Base-by-base conservation (phyloP, 1,140 invertebrate species). In the Trialeurodes vaporariorum region DNA sequence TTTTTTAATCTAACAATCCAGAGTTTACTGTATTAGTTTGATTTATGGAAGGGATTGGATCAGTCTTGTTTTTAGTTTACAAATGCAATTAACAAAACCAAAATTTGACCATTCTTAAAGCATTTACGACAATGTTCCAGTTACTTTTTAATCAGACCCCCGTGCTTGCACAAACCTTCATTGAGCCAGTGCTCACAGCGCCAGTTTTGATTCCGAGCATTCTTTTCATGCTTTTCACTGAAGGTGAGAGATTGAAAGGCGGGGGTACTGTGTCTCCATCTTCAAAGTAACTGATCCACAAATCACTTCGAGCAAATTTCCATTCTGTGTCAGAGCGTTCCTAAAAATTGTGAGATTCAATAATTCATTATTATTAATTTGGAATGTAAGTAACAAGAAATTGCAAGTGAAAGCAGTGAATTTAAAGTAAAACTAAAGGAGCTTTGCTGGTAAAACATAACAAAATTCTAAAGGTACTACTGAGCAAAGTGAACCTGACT, bases 261-360 rank as follows among this genome's bases (percentile, higher is more conserved):
- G 91, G 86, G 1, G 93, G 92, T 0, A 95, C 84, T 0, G 90
- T 93, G 66, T 86, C 86, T 0, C 89, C 90, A 62, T 93, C 90
- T 73, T 93, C 89, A 72, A 95, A 94, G 75, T 94, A 96, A 70
- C 90, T 92, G 85, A 95, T 92, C 89, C 92, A 96, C n/a, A 96
- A 79, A 70, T 89, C 87, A 67, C 89, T 91, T 13, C 93, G 80
- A 1, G 92, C 91, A 73, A 94, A 96, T 77, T 96, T 96, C 93
- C 93, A 96, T 79, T 95, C 92, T 0, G 85, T 86, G 73, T 96
- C 92, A 12, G 91, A 85, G 71, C 91, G 81, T 85, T 92, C 89
- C 90, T 92, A 70, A 67, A 70, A 69, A 67, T 59, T 59, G n/a
- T 63, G n/a, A 11, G n/a, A 62, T 9, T 9, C n/a, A 62, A 24